Base-by-base conservation (phyloP, 1,140 invertebrate genomes). In the Pseudomyrmex gracilis region DNA sequence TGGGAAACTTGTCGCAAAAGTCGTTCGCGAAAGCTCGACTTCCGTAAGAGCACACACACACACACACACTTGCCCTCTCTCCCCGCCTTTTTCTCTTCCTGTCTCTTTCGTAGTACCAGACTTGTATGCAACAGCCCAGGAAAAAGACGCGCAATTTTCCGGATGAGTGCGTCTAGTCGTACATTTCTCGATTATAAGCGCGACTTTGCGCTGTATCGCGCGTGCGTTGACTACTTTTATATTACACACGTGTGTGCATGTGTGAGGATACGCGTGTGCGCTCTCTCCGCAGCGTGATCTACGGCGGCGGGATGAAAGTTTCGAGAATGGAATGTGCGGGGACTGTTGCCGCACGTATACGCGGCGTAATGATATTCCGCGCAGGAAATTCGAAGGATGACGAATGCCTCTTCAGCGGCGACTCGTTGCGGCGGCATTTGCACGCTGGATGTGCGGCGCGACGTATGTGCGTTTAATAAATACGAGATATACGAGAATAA, bases 71-170 rank as follows among this genome's bases (percentile, higher is more conserved):
- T n/a, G 0, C 3, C 0, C 7, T 1, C 12, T 13, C 5, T 20
- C 15, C 1, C 71, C n/a, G 34, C 8, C 49, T 17, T 15, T 57
- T 20, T 9, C 24, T 20, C 43, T 24, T 34, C 34, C 34, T 34
- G 34, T 34, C 73, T 10, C 45, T 49, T 34, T 10, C 73, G 66
- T 4, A 5, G 2, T 24, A 74, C 45, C 1, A 53, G 15, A 70
- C 60, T 66, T 53, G 77, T 49, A 51, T 9, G 51, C 61, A 55
- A 51, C 15, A 49, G 2, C 60, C 34, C 76, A 22, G 24, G 53
- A 85, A 45, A 60, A 66, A 49, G 73, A 43, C 49, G 60, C 45
- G 58, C 80, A 77, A 87, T 87, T 87, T 87, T 87, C 86, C 61
- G 83, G 64, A 76, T 71, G 84, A 77, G 47, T 68, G 73, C 57